phyloP scores from a whole-genome alignment of 2,797 vertebrate species.

The Odontamblyopus lacepedii region DNA sequence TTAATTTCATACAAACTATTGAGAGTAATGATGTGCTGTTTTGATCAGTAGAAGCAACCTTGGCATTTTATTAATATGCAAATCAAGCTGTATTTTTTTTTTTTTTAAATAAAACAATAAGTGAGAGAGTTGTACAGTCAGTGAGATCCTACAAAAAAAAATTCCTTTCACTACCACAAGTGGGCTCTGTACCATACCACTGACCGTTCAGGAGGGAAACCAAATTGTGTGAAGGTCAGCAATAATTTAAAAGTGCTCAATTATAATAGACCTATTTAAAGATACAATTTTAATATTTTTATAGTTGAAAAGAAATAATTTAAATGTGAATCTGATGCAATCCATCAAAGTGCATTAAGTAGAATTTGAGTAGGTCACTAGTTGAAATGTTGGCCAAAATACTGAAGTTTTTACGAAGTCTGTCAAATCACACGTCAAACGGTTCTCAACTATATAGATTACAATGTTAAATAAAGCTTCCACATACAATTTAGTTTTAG shows the following conservation, averaged over 20 bases:
- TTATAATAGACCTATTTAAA: background rate
- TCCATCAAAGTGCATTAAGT: background rate
- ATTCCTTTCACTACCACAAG: slow-evolving; percentile 53
- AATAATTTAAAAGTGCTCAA: slow-evolving; percentile 1
- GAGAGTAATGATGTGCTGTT: background rate
- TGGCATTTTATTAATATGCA: no score
- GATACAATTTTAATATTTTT: background rate
- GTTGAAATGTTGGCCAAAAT: background rate
- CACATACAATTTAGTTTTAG: background rate
- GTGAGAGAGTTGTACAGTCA: background rate
- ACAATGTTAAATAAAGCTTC: background rate
- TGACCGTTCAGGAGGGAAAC: slow-evolving; percentile 19
- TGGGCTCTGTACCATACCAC: slow-evolving; percentile 43
- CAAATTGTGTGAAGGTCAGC: slow-evolving; percentile 65
- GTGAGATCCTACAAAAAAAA: background rate
- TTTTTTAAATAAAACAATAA: background rate
- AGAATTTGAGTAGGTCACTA: background rate
- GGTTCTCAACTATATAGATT: no score
- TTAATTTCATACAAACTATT: background rate
- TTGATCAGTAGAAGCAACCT: background rate
- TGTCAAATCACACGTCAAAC: no score
- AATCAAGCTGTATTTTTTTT: no score
- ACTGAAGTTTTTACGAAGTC: background rate
- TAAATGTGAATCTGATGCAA: no score
- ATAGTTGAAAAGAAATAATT: no score